Evolutionary conservation across 1,140 invertebrate species (phyloP), one percentile per base, ranked within the genome.

Genomic region (Polyergus mexicanus): DNA sequence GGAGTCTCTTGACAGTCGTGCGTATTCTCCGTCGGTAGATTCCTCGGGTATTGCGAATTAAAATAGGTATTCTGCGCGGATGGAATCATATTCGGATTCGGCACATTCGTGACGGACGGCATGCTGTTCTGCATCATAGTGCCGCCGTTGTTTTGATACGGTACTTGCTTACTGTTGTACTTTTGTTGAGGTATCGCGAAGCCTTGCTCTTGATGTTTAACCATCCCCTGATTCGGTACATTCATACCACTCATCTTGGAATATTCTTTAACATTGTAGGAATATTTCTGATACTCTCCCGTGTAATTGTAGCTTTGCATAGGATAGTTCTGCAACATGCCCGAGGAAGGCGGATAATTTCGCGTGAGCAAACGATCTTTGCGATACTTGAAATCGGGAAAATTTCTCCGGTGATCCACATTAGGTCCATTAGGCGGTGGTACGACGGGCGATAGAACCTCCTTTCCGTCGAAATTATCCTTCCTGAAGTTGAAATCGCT

Each of bases 201-300:
- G 54, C 85, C 85, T 60, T 92, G 89, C 19, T 93, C 93, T 3
- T 86, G 89, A 87, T 94, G 94, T n/a, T 95, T 95, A 0, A 94
- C 86, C 75, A 95, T 92, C 0, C 72, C 88, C 4, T 92, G 75
- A 85, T 85, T 92, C 28, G 85, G 86, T 0, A 89, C 68, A 60
- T 85, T 90, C 32, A 86, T 90, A 47, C 84, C 91, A n/a, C 58
- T 54, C 56, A 91, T 74, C n/a, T 91, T 91, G 1, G 89, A 32
- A 68, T 94, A 94, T 8, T 92, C 92, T 76, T 94, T 93, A 0
- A 92, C 65, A 0, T 93, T 78, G 74, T 94, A 94, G 25, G 92
- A 86, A 76, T 94, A 95, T 58, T 94, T 95, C 65, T 94, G 92
- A 76, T 93, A 94, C 19, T 95, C 94, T 0, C 74, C 65, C 7